Evolutionary conservation across 2,113 vertebrate genomes (phyloP).

Genomic region (Colinus virginianus): DNA sequence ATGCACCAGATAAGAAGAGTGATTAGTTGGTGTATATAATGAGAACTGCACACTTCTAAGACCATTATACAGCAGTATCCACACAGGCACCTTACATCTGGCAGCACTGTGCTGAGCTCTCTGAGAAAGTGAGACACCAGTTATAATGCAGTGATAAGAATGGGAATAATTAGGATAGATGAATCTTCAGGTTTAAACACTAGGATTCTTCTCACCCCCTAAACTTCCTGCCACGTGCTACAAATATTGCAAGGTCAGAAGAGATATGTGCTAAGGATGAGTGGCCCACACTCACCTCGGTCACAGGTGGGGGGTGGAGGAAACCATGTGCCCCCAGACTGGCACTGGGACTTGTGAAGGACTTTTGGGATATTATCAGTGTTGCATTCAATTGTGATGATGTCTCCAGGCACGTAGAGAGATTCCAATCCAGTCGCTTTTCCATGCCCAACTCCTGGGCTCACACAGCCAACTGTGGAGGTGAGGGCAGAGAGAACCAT

Average conservation of each 20-base stretch:
- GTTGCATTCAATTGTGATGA: not conserved
- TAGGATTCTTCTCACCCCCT: not conserved
- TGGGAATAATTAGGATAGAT: not conserved
- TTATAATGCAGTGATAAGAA: not conserved
- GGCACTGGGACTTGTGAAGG: conserved; percentile 36
- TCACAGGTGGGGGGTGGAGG: not conserved
- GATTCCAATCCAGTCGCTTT: not conserved
- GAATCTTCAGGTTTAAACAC: not conserved
- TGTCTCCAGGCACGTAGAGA: conserved; percentile 24
- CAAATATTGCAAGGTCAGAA: not conserved
- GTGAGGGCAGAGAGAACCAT: not conserved
- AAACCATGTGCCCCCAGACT: conserved; percentile 18
- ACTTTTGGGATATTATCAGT: conserved; percentile 1
- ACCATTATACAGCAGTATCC: not conserved
- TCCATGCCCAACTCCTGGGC: not conserved
- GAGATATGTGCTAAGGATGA: too few species aligned
- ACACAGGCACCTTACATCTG: not conserved
- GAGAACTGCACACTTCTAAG: not conserved
- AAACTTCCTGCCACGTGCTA: not conserved
- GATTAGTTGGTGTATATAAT: not conserved
- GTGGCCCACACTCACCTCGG: not conserved
- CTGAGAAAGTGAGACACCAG: not conserved
- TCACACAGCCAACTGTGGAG: not conserved
- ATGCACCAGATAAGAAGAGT: not conserved
- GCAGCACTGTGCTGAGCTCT: not conserved